Percentiles rank a stretch among this genome's conserved stretches.
These are phyloP conservation scores for Synergus laeviventris DNA, from an alignment of 2,888 invertebrate species.

Conservation along the genomic window DNA sequence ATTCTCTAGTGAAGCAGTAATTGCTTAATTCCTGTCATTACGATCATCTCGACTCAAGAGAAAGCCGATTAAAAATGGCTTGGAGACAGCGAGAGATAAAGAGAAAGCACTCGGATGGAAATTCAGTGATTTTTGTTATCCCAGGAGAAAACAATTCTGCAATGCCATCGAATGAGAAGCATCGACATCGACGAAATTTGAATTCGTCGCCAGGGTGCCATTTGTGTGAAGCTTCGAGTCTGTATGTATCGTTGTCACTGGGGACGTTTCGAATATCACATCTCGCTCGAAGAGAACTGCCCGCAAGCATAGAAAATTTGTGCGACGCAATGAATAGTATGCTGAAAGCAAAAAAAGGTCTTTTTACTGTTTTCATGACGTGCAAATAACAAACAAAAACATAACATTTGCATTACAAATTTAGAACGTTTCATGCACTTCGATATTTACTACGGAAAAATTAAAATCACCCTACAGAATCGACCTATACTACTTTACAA, in stretches of 20 bases:
- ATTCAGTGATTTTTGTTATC: slow-evolving; percentile 50
- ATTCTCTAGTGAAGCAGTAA: slow-evolving; percentile 59
- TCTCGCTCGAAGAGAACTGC: slow-evolving; percentile 45
- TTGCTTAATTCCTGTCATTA: slow-evolving; percentile 68
- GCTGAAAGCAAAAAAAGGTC: not conserved
- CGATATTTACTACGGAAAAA: too few relatives aligned
- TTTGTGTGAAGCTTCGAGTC: slow-evolving; percentile 53
- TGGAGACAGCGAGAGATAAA: not conserved
- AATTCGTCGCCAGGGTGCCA: slow-evolving; percentile 56
- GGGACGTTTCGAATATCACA: slow-evolving; percentile 50
- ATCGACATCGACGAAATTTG: slow-evolving; percentile 50
- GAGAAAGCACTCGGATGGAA: slow-evolving; percentile 4
- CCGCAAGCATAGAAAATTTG: slow-evolving; percentile 50
- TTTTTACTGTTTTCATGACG: slow-evolving; percentile 12
- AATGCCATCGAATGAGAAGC: slow-evolving; percentile 42
- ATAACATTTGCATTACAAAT: too few relatives aligned
- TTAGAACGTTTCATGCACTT: too few relatives aligned
- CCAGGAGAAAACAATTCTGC: slow-evolving; percentile 48
- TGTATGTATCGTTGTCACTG: slow-evolving; percentile 55
- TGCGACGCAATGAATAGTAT: slow-evolving; percentile 50
- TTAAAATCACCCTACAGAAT: too few relatives aligned
- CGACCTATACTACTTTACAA: too few relatives aligned
- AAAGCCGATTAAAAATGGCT: not conserved
- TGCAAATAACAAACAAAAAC: too few relatives aligned
- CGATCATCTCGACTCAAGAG: not conserved